Evolutionary conservation across 2,888 invertebrate species (phyloP).

Genomic region (Drosophila flavopinicola): DNA sequence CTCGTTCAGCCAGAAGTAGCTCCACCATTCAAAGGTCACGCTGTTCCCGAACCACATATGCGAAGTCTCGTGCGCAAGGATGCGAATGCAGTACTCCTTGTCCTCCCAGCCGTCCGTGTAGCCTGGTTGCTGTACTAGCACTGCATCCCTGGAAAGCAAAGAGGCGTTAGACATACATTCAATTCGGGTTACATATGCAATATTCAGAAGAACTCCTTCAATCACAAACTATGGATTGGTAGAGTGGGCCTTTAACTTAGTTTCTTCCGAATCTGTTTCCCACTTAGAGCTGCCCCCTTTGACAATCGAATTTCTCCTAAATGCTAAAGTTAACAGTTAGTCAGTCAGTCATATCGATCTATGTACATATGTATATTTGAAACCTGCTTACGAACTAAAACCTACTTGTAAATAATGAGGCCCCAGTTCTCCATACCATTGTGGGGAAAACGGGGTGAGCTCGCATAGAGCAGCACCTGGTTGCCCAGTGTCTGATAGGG

Average conservation of each 20-base stretch:
- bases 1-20: conserved; percentile 88
- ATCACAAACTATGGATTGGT: no score
- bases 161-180: background rate
- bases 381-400: conserved; percentile 56
- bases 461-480: conserved; percentile 90
- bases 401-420: conserved; percentile 91
- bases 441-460: conserved; percentile 90
- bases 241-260: no score
- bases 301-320: no score
- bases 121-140: conserved; percentile 63
- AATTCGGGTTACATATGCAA: background rate
- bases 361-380: no score
- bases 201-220: no score
- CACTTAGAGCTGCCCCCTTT: no score
- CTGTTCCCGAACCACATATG: conserved; percentile 89
- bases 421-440: conserved; percentile 97
- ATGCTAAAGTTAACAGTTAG: no score
- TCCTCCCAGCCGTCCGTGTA: conserved; percentile 75
- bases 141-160: conserved; percentile 54
- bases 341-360: no score
- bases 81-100: conserved; percentile 85
- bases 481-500: conserved; percentile 86
- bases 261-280: no score
- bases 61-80: conserved; percentile 85
- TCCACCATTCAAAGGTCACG: conserved; percentile 86